Evolutionary conservation across 1,140 invertebrate species (phyloP).

Genomic region (Ceratina japonica): DNA sequence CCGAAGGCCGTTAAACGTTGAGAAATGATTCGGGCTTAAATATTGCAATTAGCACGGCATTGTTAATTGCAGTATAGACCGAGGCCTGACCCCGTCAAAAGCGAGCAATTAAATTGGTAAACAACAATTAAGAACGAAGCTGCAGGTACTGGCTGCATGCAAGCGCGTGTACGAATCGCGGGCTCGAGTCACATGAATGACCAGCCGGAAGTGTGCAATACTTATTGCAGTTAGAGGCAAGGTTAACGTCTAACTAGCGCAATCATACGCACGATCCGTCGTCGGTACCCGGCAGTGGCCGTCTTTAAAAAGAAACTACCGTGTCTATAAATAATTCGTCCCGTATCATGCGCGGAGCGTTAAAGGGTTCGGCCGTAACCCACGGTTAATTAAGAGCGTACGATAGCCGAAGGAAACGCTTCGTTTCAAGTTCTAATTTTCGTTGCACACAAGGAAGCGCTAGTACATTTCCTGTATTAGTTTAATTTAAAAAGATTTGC

Average conservation of each 20-base stretch:
- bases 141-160: conserved; percentile 1
- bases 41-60: no score
- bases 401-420: no score
- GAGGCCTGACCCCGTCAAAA: no score
- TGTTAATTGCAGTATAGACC: no score
- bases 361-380: background rate
- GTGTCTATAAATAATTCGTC: conserved; percentile 15
- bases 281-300: background rate
- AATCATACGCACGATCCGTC: background rate
- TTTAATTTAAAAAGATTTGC: no score
- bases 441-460: no score
- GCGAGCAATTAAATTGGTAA: conserved; percentile 47
- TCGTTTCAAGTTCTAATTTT: no score
- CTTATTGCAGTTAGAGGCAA: conserved; percentile 60
- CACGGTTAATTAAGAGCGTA: no score
- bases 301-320: background rate
- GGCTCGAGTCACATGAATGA: conserved; percentile 50
- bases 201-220: conserved; percentile 67
- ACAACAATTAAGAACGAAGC: conserved; percentile 66
- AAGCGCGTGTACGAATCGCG: conserved; percentile 31
- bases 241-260: conserved; percentile 52
- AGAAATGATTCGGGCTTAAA: no score
- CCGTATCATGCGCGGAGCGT: background rate
- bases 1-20: no score
- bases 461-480: no score